phyloP scores from a whole-genome alignment of 2,888 invertebrate genomes.

The Rhogogaster chlorosoma region DNA sequence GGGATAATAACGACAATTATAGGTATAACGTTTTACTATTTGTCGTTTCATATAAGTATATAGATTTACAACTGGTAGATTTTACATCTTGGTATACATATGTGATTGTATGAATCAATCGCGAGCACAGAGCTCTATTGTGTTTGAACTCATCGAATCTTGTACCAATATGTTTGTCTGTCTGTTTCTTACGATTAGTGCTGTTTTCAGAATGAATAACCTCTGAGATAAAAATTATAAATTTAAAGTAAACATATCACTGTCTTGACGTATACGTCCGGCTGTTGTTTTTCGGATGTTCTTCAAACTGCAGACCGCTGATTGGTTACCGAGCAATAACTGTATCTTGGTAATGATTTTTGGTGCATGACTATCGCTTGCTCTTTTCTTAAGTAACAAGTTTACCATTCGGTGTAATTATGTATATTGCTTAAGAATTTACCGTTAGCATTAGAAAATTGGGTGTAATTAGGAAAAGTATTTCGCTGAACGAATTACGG shows the following conservation, averaged over 20 bases:
- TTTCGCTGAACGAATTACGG: background rate
- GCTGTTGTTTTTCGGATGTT: background rate
- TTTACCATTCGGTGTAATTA: background rate
- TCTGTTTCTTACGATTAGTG: background rate
- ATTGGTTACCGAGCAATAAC: background rate
- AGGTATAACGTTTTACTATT: background rate
- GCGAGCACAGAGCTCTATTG: background rate
- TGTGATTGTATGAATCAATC: too few relatives aligned
- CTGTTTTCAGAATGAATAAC: background rate
- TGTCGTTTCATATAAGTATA: background rate
- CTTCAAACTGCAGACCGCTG: background rate
- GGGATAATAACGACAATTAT: background rate
- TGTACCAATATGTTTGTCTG: background rate
- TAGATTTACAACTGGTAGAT: background rate
- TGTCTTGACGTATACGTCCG: background rate
- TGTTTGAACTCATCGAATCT: background rate
- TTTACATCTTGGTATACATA: background rate
- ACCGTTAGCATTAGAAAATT: background rate
- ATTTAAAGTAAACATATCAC: background rate
- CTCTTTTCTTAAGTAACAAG: background rate
- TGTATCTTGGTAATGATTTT: background rate
- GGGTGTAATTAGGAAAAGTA: background rate
- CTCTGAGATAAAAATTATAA: background rate
- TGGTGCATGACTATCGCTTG: constrained; percentile 1
- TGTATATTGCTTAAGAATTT: background rate